phyloP scores from a whole-genome alignment of 2,113 vertebrate genomes.

The Anolis carolinensis region DNA sequence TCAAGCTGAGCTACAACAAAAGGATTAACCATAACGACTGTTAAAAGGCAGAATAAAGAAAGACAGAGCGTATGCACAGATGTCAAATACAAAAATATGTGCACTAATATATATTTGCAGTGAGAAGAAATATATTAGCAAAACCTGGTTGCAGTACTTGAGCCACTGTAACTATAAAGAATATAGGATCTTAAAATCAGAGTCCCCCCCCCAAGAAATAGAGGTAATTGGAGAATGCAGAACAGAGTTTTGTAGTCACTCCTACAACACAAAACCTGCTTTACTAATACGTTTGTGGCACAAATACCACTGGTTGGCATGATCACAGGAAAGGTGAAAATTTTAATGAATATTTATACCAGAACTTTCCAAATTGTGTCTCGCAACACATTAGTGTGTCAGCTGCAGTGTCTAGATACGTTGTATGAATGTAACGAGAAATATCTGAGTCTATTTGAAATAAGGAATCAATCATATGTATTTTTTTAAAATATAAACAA shows the following conservation, averaged over 20 bases:
- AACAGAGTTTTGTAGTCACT: background rate
- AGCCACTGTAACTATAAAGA: background rate
- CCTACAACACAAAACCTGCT: background rate
- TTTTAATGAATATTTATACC: background rate
- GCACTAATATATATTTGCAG: background rate
- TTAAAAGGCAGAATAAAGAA: too few relatives aligned
- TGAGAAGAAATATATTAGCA: background rate
- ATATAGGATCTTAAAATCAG: background rate
- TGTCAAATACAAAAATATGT: too few relatives aligned
- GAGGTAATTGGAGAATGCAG: background rate
- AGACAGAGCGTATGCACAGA: too few relatives aligned
- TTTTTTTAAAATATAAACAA: too few relatives aligned
- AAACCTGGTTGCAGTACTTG: background rate
- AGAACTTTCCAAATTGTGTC: too few relatives aligned
- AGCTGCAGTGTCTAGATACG: too few relatives aligned
- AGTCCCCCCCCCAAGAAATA: background rate
- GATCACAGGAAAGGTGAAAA: background rate
- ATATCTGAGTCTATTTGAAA: too few relatives aligned
- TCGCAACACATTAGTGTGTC: too few relatives aligned
- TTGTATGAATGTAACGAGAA: too few relatives aligned
- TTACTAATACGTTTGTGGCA: background rate
- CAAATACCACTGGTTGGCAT: background rate
- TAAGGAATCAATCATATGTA: too few relatives aligned
- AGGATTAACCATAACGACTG: conserved; percentile 19
- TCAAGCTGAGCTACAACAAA: too few relatives aligned